These are phyloP conservation scores for Acanthacorydalis orientalis DNA, from an alignment of 2,888 invertebrate species.

Conservation along the genomic window DNA sequence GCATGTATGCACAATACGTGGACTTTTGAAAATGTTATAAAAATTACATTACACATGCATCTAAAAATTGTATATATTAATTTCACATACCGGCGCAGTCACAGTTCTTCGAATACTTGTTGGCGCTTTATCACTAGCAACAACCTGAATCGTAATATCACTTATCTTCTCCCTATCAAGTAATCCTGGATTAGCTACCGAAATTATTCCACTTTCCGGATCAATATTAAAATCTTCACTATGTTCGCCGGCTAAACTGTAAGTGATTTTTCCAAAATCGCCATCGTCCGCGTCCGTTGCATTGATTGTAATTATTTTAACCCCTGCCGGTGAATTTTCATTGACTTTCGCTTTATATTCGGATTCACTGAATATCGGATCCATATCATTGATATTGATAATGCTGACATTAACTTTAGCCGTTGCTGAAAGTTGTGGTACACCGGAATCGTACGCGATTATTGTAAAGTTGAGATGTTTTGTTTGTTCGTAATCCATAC, in stretches of 20 bases:
- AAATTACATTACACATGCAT: no score
- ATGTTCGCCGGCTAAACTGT: constrained; percentile 58
- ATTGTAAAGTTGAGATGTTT: constrained; percentile 64
- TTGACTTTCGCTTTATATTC: constrained; percentile 53
- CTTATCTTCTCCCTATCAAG: constrained; percentile 63
- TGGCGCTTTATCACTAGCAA: constrained; percentile 68
- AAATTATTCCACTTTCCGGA: constrained; percentile 53
- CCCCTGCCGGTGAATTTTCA: constrained; percentile 61
- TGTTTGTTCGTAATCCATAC: constrained; percentile 70
- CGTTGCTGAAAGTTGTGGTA: constrained; percentile 63
- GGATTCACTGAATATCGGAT: constrained; percentile 54
- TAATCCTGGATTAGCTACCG: constrained; percentile 49
- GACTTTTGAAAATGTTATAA: no score
- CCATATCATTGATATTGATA: constrained; percentile 75
- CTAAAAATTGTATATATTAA: not conserved
- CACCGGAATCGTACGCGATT: constrained; percentile 70
- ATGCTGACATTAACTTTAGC: constrained; percentile 64
- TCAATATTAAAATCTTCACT: constrained; percentile 59
- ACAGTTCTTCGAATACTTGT: constrained; percentile 46
- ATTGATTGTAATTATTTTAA: constrained; percentile 51
- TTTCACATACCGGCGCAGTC: constrained; percentile 49
- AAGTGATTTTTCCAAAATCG: constrained; percentile 58
- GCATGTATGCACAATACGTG: no score
- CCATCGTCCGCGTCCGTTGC: constrained; percentile 69
- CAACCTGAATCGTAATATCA: constrained; percentile 57